phyloP scores from a whole-genome alignment of 2,113 vertebrate genomes.

The Cottus gobio region DNA sequence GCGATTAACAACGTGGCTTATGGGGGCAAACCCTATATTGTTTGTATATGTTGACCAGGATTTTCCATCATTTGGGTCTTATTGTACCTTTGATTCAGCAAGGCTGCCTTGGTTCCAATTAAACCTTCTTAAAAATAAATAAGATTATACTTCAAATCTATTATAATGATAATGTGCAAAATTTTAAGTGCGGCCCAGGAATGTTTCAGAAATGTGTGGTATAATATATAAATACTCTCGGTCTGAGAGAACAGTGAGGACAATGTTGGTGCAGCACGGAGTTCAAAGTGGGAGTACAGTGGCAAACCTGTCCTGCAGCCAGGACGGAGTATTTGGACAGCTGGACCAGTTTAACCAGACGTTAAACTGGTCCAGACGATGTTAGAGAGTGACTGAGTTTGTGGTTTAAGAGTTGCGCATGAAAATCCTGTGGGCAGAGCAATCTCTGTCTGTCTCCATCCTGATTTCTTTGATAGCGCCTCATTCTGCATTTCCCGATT shows the following conservation, averaged over 20 bases:
- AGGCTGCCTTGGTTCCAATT: not conserved
- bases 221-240: constrained; percentile 61
- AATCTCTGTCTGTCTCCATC: constrained; percentile 42
- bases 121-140: not conserved
- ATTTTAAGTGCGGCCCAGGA: constrained; percentile 27
- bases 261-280: constrained; percentile 77
- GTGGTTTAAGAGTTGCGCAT: constrained; percentile 80
- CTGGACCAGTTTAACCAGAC: constrained; percentile 87
- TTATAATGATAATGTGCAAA: not conserved
- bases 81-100: not conserved
- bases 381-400: constrained; percentile 73
- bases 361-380: too few relatives aligned
- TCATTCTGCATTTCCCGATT: not conserved
- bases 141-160: not conserved
- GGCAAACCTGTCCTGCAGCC: constrained; percentile 84
- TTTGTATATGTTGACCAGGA: not conserved
- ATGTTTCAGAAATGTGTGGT: constrained; percentile 67
- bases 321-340: constrained; percentile 83
- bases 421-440: constrained; percentile 81
- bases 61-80: not conserved
- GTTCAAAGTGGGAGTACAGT: constrained; percentile 85
- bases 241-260: constrained; percentile 72
- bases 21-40: not conserved
- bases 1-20: not conserved
- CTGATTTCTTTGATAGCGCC: constrained; percentile 27